Conservation (phyloP, 2,797 vertebrate genomes). For the Lophura swinhoii region DNA sequence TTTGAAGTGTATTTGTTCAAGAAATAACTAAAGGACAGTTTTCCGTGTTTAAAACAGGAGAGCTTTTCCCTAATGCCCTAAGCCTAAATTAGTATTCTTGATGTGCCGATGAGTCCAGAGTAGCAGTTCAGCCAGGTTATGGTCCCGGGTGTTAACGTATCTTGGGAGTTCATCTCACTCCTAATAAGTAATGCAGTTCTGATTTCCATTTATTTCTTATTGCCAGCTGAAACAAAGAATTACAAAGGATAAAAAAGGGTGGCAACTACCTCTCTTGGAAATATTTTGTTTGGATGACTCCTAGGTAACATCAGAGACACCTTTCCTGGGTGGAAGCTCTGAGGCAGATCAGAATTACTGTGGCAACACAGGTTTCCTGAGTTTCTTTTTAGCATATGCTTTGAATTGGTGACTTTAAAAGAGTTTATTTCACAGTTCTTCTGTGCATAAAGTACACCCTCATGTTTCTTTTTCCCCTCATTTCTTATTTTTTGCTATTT, state of each 20-base stretch:
- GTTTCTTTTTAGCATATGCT: constrained; percentile 19
- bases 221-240: constrained; percentile 30
- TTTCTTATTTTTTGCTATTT: constrained; percentile 13
- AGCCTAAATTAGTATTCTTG: constrained; percentile 28
- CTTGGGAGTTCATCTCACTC: background rate
- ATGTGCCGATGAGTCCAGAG: background rate
- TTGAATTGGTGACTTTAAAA: constrained; percentile 50
- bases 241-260: background rate
- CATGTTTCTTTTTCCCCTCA: background rate
- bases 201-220: background rate
- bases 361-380: background rate
- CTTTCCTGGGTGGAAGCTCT: constrained; percentile 55
- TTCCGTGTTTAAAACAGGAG: constrained; percentile 55
- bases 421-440: constrained; percentile 40
- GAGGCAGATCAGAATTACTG: constrained; percentile 29
- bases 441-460: constrained; percentile 25
- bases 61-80: background rate
- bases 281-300: constrained; percentile 59
- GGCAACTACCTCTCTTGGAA: constrained; percentile 6
- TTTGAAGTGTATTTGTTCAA: constrained; percentile 70
- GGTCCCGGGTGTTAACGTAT: background rate
- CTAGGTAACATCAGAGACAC: constrained; percentile 26
- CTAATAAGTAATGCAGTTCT: background rate
- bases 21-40: constrained; percentile 55
- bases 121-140: background rate